Conservation (phyloP, 1,140 invertebrate genomes). For the Polyergus mexicanus region DNA sequence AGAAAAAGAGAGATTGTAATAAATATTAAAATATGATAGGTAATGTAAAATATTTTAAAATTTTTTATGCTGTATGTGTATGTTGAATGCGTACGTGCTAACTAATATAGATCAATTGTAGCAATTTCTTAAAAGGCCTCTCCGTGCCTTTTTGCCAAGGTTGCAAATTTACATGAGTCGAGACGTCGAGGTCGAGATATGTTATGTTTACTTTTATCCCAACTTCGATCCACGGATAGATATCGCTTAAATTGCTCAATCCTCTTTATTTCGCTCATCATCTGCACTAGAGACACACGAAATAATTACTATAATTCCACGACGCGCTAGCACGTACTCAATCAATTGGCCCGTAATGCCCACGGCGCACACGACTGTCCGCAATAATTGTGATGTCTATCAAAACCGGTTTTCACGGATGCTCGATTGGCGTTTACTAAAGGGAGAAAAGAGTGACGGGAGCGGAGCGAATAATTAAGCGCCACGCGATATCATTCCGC, state of each 20-base stretch:
- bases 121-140: slow-evolving; percentile 2
- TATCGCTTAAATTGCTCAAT: slow-evolving; percentile 10
- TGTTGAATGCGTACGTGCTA: neutral
- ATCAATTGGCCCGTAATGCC: slow-evolving; percentile 44
- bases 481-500: slow-evolving; percentile 41
- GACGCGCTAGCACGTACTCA: slow-evolving; percentile 19
- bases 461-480: slow-evolving; percentile 55
- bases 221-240: neutral
- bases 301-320: slow-evolving; percentile 47
- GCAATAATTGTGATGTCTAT: slow-evolving; percentile 53
- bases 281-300: slow-evolving; percentile 35
- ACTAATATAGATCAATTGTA: neutral
- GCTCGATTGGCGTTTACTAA: slow-evolving; percentile 53
- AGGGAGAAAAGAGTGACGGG: slow-evolving; percentile 29
- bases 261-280: slow-evolving; percentile 42
- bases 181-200: no score
- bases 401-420: slow-evolving; percentile 46
- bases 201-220: slow-evolving; percentile 15
- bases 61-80: neutral
- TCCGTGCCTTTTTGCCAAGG: neutral
- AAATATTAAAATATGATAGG: neutral
- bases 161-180: neutral
- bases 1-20: neutral
- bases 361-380: slow-evolving; percentile 33
- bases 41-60: neutral